Conservation (phyloP, 2,888 invertebrate species). For the Heliconius hortense region DNA sequence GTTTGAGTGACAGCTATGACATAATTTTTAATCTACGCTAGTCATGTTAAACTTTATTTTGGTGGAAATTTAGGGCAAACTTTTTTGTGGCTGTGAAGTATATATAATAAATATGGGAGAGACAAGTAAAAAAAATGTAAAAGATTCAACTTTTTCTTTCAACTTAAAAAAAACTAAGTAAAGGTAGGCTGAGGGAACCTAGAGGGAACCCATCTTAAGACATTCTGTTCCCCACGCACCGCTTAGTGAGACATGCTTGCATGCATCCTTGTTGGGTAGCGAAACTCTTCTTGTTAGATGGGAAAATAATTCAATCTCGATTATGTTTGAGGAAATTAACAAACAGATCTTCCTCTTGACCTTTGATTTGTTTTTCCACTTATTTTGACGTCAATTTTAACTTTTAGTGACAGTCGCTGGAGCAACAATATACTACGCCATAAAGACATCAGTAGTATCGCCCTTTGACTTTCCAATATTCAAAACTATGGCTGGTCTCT, state of each 20-base stretch:
- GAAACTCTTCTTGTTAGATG: neutral
- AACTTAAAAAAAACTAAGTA: neutral
- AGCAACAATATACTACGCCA: conserved; percentile 52
- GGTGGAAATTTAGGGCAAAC: neutral
- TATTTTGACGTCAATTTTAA: neutral
- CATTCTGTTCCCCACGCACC: too few relatives aligned
- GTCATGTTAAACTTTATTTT: neutral
- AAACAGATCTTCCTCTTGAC: neutral
- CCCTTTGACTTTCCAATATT: conserved; percentile 45
- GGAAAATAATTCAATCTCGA: too few relatives aligned
- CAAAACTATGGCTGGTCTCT: conserved; percentile 46
- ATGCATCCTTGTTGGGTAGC: too few relatives aligned
- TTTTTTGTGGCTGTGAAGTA: neutral
- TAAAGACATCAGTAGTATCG: conserved; percentile 14
- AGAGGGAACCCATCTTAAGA: too few relatives aligned
- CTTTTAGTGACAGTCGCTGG: conserved; percentile 49
- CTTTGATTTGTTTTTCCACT: neutral
- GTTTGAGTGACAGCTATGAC: neutral
- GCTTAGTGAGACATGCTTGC: too few relatives aligned
- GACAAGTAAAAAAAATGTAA: neutral
- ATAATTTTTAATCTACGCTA: neutral
- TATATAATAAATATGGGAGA: neutral
- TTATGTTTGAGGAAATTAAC: neutral
- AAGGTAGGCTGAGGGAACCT: too few relatives aligned
- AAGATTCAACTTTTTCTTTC: neutral